These are phyloP conservation scores for Clusia tigrina DNA, from an alignment of 2,888 invertebrate species.

Conservation along the genomic window DNA sequence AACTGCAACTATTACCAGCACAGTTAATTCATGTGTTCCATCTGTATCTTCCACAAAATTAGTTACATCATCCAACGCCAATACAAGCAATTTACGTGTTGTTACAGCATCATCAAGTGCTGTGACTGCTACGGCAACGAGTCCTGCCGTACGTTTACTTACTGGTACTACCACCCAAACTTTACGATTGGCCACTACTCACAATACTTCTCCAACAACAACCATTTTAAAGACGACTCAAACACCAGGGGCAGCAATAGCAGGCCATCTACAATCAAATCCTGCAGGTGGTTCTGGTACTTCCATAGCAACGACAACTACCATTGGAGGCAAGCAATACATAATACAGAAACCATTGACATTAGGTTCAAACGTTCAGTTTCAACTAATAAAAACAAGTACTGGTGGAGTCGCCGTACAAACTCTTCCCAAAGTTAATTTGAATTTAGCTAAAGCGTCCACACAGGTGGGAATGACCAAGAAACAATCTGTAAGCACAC, in stretches of 20 bases:
- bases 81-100: slow-evolving; percentile 38
- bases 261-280: slow-evolving; percentile 37
- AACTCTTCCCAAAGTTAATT: slow-evolving; percentile 62
- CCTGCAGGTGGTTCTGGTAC: slow-evolving; percentile 31
- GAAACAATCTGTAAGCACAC: slow-evolving; percentile 34
- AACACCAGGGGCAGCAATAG: slow-evolving; percentile 45
- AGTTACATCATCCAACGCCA: slow-evolving; percentile 19
- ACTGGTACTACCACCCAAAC: slow-evolving; percentile 52
- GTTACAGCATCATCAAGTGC: slow-evolving; percentile 40
- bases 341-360: slow-evolving; percentile 73
- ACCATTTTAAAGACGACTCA: slow-evolving; percentile 50
- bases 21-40: slow-evolving; percentile 28
- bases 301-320: slow-evolving; percentile 51
- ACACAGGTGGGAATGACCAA: slow-evolving; percentile 29
- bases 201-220: slow-evolving; percentile 45
- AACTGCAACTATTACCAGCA: slow-evolving; percentile 34
- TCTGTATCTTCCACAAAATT: slow-evolving; percentile 32
- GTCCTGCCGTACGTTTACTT: slow-evolving; percentile 62
- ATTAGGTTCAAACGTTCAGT: slow-evolving; percentile 76
- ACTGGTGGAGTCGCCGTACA: slow-evolving; percentile 88
- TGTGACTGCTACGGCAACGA: slow-evolving; percentile 48
- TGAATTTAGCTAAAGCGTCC: slow-evolving; percentile 58
- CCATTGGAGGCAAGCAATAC: slow-evolving; percentile 73
- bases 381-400: slow-evolving; percentile 90
- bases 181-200: slow-evolving; percentile 57